phyloP scores from a whole-genome alignment of 1,140 invertebrate genomes.

The Tenebrio molitor region DNA sequence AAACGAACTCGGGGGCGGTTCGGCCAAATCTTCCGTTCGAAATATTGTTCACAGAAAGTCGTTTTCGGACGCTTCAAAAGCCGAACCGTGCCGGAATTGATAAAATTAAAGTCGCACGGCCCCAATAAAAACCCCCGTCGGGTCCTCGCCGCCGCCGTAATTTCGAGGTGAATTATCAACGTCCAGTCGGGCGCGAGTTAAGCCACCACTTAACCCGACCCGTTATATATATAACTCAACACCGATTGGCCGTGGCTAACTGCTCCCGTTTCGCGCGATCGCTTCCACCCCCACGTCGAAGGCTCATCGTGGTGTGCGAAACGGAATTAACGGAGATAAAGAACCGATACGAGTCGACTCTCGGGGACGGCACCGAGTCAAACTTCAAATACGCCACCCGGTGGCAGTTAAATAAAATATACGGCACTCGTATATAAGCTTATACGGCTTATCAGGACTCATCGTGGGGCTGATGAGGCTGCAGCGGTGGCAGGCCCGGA shows the following conservation, averaged over 20 bases:
- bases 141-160: background rate
- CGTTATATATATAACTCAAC: slow-evolving; percentile 13
- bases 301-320: too few relatives aligned
- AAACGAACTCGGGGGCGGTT: background rate
- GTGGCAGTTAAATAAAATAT: slow-evolving; percentile 34
- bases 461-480: slow-evolving; percentile 49
- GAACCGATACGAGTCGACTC: background rate
- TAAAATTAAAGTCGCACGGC: too few relatives aligned
- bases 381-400: slow-evolving; percentile 27
- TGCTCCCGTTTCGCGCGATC: background rate
- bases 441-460: slow-evolving; percentile 45
- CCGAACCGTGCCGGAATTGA: too few relatives aligned
- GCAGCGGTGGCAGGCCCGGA: slow-evolving; percentile 34
- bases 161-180: slow-evolving; percentile 10
- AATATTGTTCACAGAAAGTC: too few relatives aligned
- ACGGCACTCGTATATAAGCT: slow-evolving; percentile 32
- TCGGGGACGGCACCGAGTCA: slow-evolving; percentile 14
- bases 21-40: background rate
- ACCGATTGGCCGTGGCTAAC: slow-evolving; percentile 9
- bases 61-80: too few relatives aligned
- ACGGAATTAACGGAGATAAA: background rate
- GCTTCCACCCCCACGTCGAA: background rate
- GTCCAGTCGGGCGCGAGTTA: slow-evolving; percentile 10
- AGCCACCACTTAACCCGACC: slow-evolving; percentile 11
- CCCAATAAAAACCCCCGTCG: too few relatives aligned